Conservation (phyloP, 2,888 invertebrate species). For the Oscheius myriophilus region DNA sequence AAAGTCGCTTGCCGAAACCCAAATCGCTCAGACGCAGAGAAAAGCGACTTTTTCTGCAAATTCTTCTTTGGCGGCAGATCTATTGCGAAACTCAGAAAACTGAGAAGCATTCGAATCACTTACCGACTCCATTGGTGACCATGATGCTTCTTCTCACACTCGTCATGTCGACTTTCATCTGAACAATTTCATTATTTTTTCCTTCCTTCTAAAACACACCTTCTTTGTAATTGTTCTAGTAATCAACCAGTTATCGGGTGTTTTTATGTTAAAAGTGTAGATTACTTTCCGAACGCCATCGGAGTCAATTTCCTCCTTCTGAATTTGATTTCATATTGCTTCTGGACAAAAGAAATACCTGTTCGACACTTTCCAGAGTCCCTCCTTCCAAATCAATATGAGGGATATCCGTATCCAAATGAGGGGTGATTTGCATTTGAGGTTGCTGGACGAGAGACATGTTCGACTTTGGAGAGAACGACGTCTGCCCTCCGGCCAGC, state of each 20-base stretch:
- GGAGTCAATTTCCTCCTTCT: constrained; percentile 68
- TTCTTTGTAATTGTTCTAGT: constrained; percentile 62
- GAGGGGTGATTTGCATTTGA: constrained; percentile 2
- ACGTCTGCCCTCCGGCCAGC: constrained; percentile 26
- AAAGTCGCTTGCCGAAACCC: too few relatives aligned
- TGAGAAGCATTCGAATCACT: background rate
- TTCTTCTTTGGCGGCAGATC: background rate
- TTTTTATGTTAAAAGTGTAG: constrained; percentile 58
- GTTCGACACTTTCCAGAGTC: constrained; percentile 47
- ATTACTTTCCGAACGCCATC: constrained; percentile 66
- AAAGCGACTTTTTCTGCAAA: constrained; percentile 3
- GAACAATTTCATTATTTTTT: background rate
- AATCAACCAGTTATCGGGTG: constrained; percentile 60
- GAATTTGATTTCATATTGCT: constrained; percentile 16
- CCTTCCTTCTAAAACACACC: constrained; percentile 17
- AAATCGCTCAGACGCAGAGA: too few relatives aligned
- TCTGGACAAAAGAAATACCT: constrained; percentile 41
- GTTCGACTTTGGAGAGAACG: background rate
- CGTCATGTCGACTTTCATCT: constrained; percentile 49
- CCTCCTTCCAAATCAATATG: constrained; percentile 65
- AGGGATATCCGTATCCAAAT: constrained; percentile 31
- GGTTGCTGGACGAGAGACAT: constrained; percentile 32
- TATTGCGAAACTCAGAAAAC: background rate
- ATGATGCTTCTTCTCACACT: constrained; percentile 39
- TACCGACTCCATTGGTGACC: constrained; percentile 43